Evolutionary conservation across 2,797 vertebrate genomes (phyloP), one percentile per base, ranked within the genome.

Genomic region (Ambastaia sidthimunki): DNA sequence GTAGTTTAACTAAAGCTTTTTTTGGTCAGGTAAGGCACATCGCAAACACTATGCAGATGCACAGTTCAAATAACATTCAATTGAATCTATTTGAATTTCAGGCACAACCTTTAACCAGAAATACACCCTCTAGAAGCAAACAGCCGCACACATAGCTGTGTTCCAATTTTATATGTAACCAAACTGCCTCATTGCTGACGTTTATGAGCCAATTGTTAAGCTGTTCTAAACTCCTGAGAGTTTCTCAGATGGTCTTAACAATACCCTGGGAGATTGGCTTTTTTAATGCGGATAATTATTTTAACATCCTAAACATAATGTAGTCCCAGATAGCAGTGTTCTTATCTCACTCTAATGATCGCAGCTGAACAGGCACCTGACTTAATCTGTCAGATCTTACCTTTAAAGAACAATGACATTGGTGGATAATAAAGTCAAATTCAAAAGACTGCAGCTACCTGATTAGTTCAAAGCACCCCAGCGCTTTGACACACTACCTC

Each of bases 381-480:
- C 65, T 83, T 87, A 76, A 86, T 89, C 86, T 80, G 72, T 78
- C 65, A 70, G 73, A 85, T 86, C 76, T 78, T 74, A 77, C 74
- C 66, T 81, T 80, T 82, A 86, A 80, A 84, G 78, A 67, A 80
- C 70, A 83, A 87, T 75, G 37, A 25, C 81, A 72, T 84, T 12
- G 83, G 69, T 18, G 41, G 82, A 88, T 87, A 86, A 90, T 91
- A 85, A 88, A 75, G 52, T 47, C 75, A 71, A 81, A 89, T 85
- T 91, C 88, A 90, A 90, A 92, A 82, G 84, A 88, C 85, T 85
- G 63, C 59, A 11, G 76, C 71, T 82, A 50, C 86, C 83, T 89
- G 89, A 90, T 91, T 88, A 87, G 84, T 90, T 91, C 88, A 90
- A 90, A 90, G 87, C 82, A 4, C 77, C 11, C 84, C 80, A 75